These are phyloP conservation scores for Thalpophila matura DNA, from an alignment of 2,888 invertebrate genomes.

Conservation along the genomic window DNA sequence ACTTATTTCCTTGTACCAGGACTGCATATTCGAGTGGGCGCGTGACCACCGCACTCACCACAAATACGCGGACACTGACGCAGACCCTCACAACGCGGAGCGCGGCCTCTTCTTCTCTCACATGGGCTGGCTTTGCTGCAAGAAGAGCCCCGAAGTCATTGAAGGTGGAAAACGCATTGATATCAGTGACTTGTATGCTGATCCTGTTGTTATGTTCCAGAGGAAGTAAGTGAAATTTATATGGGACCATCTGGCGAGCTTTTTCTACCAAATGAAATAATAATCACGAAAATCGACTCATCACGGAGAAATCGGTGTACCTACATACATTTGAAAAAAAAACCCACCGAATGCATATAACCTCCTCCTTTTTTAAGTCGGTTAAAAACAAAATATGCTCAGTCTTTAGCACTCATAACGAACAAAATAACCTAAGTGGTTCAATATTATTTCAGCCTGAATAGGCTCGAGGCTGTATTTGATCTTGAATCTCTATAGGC, in stretches of 20 bases:
- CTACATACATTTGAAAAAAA: too few relatives aligned
- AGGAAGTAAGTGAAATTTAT: conserved; percentile 93
- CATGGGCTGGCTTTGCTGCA: conserved; percentile 97
- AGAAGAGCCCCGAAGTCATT: conserved; percentile 96
- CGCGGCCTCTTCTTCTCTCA: conserved; percentile 98
- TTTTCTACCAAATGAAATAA: too few relatives aligned
- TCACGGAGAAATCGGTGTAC: too few relatives aligned
- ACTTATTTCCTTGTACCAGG: conserved; percentile 77
- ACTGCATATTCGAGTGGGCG: conserved; percentile 93
- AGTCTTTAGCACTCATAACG: too few relatives aligned
- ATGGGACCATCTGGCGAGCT: too few relatives aligned
- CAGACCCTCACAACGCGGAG: conserved; percentile 97
- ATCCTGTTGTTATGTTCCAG: conserved; percentile 96
- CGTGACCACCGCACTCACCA: conserved; percentile 95
- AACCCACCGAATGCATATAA: too few relatives aligned
- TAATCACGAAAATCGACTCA: too few relatives aligned
- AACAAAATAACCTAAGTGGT: too few relatives aligned
- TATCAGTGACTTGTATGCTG: conserved; percentile 95
- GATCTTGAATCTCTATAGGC: not conserved
- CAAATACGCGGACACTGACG: conserved; percentile 97
- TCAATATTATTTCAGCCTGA: not conserved
- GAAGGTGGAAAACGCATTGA: conserved; percentile 95
- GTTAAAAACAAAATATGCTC: too few relatives aligned
- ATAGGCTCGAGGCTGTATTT: not conserved
- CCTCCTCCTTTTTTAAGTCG: too few relatives aligned